These are phyloP conservation scores for Zaprionus davidi DNA, from an alignment of 1,140 invertebrate species.

Conservation along the genomic window DNA sequence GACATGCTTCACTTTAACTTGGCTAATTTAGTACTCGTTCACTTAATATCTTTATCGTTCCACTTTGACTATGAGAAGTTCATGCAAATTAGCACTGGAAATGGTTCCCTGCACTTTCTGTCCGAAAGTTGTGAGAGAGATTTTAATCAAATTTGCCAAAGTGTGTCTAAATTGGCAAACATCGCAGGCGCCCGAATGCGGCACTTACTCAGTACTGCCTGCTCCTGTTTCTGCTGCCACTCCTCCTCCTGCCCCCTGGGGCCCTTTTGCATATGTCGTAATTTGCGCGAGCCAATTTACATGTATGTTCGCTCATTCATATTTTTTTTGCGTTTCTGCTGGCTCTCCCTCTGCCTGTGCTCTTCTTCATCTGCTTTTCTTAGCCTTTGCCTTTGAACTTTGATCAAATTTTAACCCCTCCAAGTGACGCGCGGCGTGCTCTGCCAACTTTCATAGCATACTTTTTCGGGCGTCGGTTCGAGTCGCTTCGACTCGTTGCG, in stretches of 20 bases:
- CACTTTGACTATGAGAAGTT: slow-evolving; percentile 43
- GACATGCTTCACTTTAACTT: not conserved
- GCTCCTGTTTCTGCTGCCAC: slow-evolving; percentile 9
- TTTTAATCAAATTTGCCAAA: slow-evolving; percentile 81
- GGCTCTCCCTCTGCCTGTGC: not conserved
- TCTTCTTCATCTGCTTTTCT: slow-evolving; percentile 13
- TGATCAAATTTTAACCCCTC: slow-evolving; percentile 73
- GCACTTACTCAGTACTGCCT: slow-evolving; percentile 5
- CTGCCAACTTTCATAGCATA: slow-evolving; percentile 26
- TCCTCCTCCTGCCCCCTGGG: slow-evolving; percentile 6
- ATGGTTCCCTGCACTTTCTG: slow-evolving; percentile 34
- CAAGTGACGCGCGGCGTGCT: slow-evolving; percentile 24
- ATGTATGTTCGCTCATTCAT: slow-evolving; percentile 25
- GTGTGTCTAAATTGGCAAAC: slow-evolving; percentile 79
- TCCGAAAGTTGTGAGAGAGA: slow-evolving; percentile 52
- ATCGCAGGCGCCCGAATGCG: slow-evolving; percentile 50
- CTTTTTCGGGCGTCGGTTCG: slow-evolving; percentile 16
- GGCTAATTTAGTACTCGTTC: slow-evolving; percentile 1
- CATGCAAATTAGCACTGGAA: slow-evolving; percentile 61
- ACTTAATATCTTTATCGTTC: slow-evolving; percentile 2
- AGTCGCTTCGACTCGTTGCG: slow-evolving; percentile 3
- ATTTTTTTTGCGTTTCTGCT: slow-evolving; percentile 13
- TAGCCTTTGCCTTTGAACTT: slow-evolving; percentile 74
- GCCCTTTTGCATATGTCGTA: slow-evolving; percentile 65
- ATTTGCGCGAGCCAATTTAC: slow-evolving; percentile 75